Evolutionary conservation across 1,140 invertebrate species (phyloP).

Genomic region (Drosophila repleta): DNA sequence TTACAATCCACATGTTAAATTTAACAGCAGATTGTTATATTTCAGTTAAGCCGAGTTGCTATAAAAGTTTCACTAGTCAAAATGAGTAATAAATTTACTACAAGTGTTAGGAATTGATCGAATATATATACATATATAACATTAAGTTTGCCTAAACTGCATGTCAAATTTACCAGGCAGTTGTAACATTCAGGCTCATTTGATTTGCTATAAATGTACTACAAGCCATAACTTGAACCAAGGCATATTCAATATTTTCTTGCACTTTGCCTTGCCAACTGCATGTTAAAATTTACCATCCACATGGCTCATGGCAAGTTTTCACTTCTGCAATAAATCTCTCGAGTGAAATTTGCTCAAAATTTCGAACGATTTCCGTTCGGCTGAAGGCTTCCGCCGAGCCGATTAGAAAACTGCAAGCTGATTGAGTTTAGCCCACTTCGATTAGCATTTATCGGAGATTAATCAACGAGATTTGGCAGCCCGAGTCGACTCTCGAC

Average conservation of each 20-base stretch:
- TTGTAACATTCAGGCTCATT: too few species aligned
- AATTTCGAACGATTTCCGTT: constrained; percentile 34
- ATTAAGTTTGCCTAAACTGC: neutral
- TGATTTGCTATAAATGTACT: too few species aligned
- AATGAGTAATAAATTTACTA: too few species aligned
- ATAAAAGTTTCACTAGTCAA: too few species aligned
- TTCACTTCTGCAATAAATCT: neutral
- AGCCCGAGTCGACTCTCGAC: neutral
- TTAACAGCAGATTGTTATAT: too few species aligned
- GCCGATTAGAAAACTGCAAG: constrained; percentile 1
- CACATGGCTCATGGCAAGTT: neutral
- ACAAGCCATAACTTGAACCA: too few species aligned
- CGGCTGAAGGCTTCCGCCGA: constrained; percentile 15
- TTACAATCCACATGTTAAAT: too few species aligned
- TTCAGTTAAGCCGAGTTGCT: too few species aligned
- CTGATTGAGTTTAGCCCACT: neutral
- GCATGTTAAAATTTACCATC: neutral
- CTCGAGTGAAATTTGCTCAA: constrained; percentile 27
- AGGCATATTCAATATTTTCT: too few species aligned
- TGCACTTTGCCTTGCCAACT: neutral
- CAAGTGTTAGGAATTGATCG: too few species aligned
- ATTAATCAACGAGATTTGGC: constrained; percentile 2
- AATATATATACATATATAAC: neutral
- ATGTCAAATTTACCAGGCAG: neutral
- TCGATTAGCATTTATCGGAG: constrained; percentile 22